phyloP scores from a whole-genome alignment of 2,113 vertebrate genomes.

The Lanius ludovicianus region DNA sequence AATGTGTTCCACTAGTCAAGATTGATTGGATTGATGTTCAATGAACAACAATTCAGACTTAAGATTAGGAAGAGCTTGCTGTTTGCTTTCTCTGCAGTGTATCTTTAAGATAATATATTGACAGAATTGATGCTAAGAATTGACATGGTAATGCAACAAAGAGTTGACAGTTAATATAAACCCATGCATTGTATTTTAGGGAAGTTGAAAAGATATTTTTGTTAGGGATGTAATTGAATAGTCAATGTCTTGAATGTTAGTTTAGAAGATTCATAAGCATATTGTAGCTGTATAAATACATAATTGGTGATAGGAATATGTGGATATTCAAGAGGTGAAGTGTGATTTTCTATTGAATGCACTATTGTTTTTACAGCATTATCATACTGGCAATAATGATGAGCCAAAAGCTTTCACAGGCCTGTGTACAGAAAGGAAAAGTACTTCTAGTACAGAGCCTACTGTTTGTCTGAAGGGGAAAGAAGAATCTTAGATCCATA shows the following conservation, averaged over 20 bases:
- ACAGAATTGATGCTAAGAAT: not conserved
- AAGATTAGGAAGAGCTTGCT: not conserved
- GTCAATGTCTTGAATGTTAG: not conserved
- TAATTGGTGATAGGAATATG: not conserved
- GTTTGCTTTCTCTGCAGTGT: not conserved
- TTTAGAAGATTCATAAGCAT: not conserved
- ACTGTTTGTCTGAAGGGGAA: not conserved
- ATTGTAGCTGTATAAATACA: not conserved
- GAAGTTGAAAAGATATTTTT: not conserved
- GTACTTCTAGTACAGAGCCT: not conserved
- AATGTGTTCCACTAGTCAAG: not conserved
- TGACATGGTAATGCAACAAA: not conserved
- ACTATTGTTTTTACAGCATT: not conserved
- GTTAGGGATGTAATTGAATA: not conserved
- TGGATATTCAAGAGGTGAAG: not conserved
- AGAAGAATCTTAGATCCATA: not conserved
- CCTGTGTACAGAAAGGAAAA: not conserved
- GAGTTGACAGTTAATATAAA: not conserved
- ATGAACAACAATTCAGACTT: not conserved
- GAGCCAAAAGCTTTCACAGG: not conserved
- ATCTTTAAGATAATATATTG: not conserved
- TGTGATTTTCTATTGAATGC: not conserved
- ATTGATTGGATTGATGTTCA: not conserved
- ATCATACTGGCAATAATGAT: not conserved
- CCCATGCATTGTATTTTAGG: not conserved